Base-by-base conservation (phyloP, 2,888 invertebrate species). In the Cyclophora punctaria region DNA sequence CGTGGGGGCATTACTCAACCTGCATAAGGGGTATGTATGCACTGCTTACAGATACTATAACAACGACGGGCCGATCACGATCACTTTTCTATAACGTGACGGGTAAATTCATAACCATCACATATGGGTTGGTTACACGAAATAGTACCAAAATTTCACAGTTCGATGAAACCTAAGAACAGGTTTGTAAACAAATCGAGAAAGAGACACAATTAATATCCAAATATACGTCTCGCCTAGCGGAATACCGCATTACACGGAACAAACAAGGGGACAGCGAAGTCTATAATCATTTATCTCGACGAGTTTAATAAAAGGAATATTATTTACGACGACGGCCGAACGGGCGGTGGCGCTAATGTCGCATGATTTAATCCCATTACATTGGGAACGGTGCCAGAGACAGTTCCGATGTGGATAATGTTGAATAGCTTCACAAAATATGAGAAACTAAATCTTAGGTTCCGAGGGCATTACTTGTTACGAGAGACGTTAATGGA, bases 271-370 rank as follows among this genome's bases (percentile, higher is more conserved):
- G 76, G 79, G 79, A 71, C 78, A 73, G 71, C 60, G 55, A 62
- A 82, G 80, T 87, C 83, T 83, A 87, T 88, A 84, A 86, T 84
- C 86, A 87, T 88, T 88, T 88, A 88, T 88, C 86, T 86, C 83
- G 67, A 68, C 67, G 75, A 81, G 84, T 89, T 87, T 88, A 86
- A 88, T 89, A 89, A 89, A 89, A 87, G 87, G 81, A 78, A 83
- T 80, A 83, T 88, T 87, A 87, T 88, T 86, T 83, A 87, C 80
- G 76, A 80, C 76, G 75, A 80, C 73, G 77, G 73, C 78, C 73
- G 68, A 68, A 71, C 65, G 74, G 66, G 56, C 63, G 66, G 61
- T 66, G 71, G 68, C 72, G 74, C 67, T 84, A 86, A 84, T 83
- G 86, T 87, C 80, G 83, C 84, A 86, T 87, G 87, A 84, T 87